Conservation (phyloP, 2,797 vertebrate species). For the Petrocephalus schoutedeni region DNA sequence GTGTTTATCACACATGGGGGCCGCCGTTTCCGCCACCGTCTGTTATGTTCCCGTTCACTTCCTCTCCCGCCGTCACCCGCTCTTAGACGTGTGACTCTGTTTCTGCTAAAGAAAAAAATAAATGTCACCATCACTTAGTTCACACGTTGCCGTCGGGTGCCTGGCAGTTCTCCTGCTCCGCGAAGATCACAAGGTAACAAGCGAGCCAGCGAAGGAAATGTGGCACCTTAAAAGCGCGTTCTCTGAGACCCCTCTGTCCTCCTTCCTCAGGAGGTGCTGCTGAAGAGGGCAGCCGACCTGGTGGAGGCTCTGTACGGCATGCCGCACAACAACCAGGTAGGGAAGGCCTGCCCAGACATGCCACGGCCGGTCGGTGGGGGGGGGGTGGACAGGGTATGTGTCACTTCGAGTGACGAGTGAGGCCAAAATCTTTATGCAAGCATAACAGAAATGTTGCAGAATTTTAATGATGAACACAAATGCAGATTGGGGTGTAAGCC, state of each 20-base stretch:
- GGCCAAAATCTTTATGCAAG: not conserved
- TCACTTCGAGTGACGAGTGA: not conserved
- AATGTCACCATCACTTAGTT: not conserved
- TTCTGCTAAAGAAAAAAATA: not conserved
- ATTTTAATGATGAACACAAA: not conserved
- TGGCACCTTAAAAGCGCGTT: not conserved
- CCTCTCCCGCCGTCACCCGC: not conserved
- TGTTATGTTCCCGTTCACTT: not conserved
- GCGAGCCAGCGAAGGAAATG: not conserved
- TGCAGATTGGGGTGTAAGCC: not conserved
- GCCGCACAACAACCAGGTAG: conserved; percentile 71
- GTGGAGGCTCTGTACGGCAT: conserved; percentile 73
- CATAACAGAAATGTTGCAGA: not conserved
- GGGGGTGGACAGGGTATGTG: not conserved
- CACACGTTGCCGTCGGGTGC: not conserved
- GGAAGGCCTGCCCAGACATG: not conserved
- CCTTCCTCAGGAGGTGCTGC: conserved; percentile 61
- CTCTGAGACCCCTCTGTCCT: not conserved
- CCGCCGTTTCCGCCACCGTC: not conserved
- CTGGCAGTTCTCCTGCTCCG: not conserved
- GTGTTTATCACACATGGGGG: not conserved
- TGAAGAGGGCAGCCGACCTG: conserved; percentile 71
- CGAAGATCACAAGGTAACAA: not conserved
- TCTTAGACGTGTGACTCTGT: not conserved
- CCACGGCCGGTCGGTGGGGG: not conserved